These are phyloP conservation scores for Hycleus phaleratus DNA, from an alignment of 1,140 invertebrate genomes.

Conservation along the genomic window DNA sequence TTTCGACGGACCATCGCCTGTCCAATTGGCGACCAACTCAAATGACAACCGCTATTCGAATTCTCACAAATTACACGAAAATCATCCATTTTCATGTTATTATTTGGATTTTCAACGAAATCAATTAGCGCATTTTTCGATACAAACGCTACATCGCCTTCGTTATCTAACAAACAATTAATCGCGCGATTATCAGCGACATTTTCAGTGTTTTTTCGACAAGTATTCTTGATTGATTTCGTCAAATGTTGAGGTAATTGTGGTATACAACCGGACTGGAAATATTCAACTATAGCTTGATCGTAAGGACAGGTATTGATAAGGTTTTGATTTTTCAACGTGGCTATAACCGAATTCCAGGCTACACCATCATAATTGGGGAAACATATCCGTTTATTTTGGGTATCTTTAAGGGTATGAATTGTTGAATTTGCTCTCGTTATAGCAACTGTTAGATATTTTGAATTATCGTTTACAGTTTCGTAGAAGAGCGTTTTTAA, in stretches of 20 bases:
- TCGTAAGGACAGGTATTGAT: constrained; percentile 41
- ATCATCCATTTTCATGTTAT: constrained; percentile 4
- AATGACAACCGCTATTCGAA: constrained; percentile 50
- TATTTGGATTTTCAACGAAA: constrained; percentile 3
- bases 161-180: constrained; percentile 67
- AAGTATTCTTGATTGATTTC: constrained; percentile 19
- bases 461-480: constrained; percentile 49
- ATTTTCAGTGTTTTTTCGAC: neutral
- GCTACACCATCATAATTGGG: constrained; percentile 58
- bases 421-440: constrained; percentile 55
- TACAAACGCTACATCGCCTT: constrained; percentile 81
- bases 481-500: constrained; percentile 62
- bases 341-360: constrained; percentile 53
- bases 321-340: constrained; percentile 45
- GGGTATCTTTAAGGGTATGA: constrained; percentile 51
- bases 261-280: constrained; percentile 53
- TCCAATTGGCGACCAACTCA: constrained; percentile 62
- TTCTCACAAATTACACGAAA: constrained; percentile 45
- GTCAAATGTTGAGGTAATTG: constrained; percentile 29
- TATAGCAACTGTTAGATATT: constrained; percentile 61
- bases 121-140: constrained; percentile 54
- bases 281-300: constrained; percentile 49
- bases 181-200: constrained; percentile 59
- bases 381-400: constrained; percentile 62
- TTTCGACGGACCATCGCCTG: constrained; percentile 52